Base-by-base conservation (phyloP, 2,113 vertebrate genomes). In the Arenaria interpres region DNA sequence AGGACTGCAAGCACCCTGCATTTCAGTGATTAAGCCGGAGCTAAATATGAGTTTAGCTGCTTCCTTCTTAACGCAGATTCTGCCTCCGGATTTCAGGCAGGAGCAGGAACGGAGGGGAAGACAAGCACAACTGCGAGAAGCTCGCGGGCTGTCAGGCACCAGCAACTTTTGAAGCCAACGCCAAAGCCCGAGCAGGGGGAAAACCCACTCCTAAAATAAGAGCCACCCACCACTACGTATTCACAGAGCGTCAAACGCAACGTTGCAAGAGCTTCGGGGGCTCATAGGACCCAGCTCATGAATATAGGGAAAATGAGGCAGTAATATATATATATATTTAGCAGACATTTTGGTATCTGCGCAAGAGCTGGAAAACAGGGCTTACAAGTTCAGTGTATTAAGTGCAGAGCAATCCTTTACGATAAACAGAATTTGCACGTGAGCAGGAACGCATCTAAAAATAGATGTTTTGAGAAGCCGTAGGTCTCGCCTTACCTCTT, bases 241-340 rank as follows among this genome's bases (percentile, higher is more conserved):
- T 63, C 63, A n/a, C 32, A n/a, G 37, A 37, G 32, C 41, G 2
- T 8, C 76, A n/a, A 51, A 64, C 3, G 33, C 57, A 45, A 25
- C 59, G 5, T 1, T 12, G 32, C 14, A 14, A 48, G 51, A 0
- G 4, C 20, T 9, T 45, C 1, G 0, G 68, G 53, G 91, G 80
- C 33, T 84, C 35, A 4, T 3, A n/a, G 56, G 16, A 27, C 43
- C 10, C 45, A 27, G 57, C 54, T 57, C 1, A 0, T 6, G 39
- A 53, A 24, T 15, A n/a, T 0, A 6, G 27, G 78, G 33, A 1
- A 50, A 56, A 35, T 0, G 5, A 79, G 35, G 54, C 64, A 35
- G 32, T 1, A 17, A 63, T 27, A 59, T 21, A 6, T 25, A 45
- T 46, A 46, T 46, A 46, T 46, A 46, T 46, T 48, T 48, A 19